phyloP scores from a whole-genome alignment of 2,113 vertebrate species.

The Gallinago jamesoni region DNA sequence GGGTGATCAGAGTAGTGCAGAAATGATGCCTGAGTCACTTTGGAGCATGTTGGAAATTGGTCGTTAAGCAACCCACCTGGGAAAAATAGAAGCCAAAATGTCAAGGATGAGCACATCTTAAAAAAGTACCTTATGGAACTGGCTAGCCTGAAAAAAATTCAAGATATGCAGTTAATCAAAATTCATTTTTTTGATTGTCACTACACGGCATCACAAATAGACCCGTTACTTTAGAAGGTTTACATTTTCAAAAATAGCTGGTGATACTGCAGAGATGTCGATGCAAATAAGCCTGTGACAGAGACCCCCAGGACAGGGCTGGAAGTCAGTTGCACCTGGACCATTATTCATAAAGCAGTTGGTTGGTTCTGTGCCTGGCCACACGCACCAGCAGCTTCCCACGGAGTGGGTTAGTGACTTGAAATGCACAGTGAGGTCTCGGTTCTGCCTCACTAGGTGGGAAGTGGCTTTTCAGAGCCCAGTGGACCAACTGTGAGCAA shows the following conservation, averaged over 20 bases:
- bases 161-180: neutral
- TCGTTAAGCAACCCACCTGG: constrained; percentile 58
- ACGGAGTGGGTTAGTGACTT: neutral
- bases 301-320: neutral
- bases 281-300: neutral
- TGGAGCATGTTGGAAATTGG: constrained; percentile 28
- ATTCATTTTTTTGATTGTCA: constrained; percentile 12
- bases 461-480: neutral
- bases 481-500: neutral
- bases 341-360: fast-evolving
- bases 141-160: neutral
- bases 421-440: neutral
- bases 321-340: fast-evolving
- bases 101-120: neutral
- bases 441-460: neutral
- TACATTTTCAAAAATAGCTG: constrained; percentile 10
- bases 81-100: constrained; percentile 39
- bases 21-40: constrained; percentile 54
- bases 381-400: neutral
- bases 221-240: constrained; percentile 16
- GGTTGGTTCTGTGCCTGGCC: neutral
- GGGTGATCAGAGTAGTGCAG: constrained; percentile 64
- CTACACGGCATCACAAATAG: neutral
- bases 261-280: neutral
- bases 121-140: neutral